Conservation (phyloP, 2,888 invertebrate species). For the Rotaria socialis region DNA sequence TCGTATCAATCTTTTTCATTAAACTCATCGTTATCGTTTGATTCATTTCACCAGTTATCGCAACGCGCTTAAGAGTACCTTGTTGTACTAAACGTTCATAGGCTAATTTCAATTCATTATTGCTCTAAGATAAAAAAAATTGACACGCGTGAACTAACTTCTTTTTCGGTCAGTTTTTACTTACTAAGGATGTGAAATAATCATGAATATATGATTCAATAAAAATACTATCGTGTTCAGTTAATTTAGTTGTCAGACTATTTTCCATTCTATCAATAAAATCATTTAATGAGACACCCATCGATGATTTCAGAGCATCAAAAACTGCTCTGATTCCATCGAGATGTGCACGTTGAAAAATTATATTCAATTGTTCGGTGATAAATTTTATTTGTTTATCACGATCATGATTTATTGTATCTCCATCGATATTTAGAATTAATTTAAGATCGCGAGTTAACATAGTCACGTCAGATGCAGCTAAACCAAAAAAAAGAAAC, state of each 20-base stretch:
- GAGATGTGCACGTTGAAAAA: not conserved
- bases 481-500: not conserved
- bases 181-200: not conserved
- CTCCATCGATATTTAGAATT: not conserved
- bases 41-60: not conserved
- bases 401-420: not conserved
- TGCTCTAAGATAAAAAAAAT: not conserved
- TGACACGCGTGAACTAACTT: too few relatives aligned
- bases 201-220: not conserved
- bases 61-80: not conserved
- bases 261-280: not conserved
- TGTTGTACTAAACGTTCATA: slow-evolving; percentile 2
- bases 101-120: not conserved
- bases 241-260: not conserved
- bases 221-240: not conserved
- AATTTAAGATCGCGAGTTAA: not conserved
- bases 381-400: not conserved
- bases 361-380: not conserved
- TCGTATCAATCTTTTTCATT: not conserved
- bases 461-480: not conserved
- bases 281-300: not conserved
- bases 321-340: not conserved
- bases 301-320: not conserved
- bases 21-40: not conserved
- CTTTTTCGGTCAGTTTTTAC: not conserved